A percentile compares a stretch with the other conserved stretches of the same genome.
Evolutionary conservation across 2,888 invertebrate species (phyloP).

Genomic region (Dryococelus australis): DNA sequence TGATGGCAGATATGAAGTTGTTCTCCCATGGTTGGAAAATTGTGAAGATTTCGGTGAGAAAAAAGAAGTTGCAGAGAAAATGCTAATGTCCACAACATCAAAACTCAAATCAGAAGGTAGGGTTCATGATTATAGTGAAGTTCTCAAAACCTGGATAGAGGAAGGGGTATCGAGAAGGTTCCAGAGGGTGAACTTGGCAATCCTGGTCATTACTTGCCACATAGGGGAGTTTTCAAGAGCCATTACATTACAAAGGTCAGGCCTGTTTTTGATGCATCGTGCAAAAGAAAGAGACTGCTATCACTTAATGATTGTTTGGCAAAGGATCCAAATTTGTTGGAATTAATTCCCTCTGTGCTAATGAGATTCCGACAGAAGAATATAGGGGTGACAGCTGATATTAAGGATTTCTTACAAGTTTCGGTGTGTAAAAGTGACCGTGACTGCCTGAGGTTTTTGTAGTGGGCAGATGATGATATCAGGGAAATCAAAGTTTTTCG

Average conservation of each 20-base stretch:
- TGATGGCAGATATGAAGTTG: slow-evolving; percentile 11
- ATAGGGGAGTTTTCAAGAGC: slow-evolving; percentile 48
- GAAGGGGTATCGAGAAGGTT: slow-evolving; percentile 27
- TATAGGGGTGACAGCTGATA: no score
- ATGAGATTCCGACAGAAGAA: no score
- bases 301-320: slow-evolving; percentile 48
- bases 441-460: background rate
- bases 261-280: no score
- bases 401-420: no score
- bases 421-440: background rate
- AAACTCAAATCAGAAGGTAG: background rate
- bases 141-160: background rate
- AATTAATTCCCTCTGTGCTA: slow-evolving; percentile 26
- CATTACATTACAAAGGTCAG: no score
- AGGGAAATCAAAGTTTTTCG: slow-evolving; percentile 20
- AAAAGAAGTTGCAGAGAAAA: background rate
- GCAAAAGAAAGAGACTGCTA: slow-evolving; percentile 33
- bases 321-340: slow-evolving; percentile 44
- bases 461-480: background rate
- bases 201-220: slow-evolving; percentile 43
- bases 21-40: background rate
- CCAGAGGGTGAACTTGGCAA: background rate
- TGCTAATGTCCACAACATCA: background rate
- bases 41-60: background rate
- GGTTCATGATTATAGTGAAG: background rate